These are phyloP conservation scores for Erinaceus europaeus DNA, from an alignment of 2,113 vertebrate species.

Conservation along the genomic window DNA sequence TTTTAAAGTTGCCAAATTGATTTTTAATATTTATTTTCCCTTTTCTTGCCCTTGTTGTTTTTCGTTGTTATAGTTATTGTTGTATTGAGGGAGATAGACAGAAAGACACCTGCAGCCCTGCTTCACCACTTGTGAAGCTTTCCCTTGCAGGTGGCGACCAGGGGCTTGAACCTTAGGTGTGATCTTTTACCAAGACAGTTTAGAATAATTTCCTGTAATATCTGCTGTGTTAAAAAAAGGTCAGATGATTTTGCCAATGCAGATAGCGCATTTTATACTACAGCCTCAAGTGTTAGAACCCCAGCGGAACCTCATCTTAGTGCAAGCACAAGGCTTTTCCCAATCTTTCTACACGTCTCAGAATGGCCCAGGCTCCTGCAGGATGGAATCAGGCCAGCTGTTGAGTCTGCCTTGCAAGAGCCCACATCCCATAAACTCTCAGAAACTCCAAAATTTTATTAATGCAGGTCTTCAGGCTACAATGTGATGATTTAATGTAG, in stretches of 20 bases:
- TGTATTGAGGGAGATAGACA: neutral
- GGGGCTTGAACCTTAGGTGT: too few species aligned
- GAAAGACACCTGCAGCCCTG: too few species aligned
- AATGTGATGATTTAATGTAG: neutral
- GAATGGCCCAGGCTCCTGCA: fast-evolving
- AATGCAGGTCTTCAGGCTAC: too few species aligned
- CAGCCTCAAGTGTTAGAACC: neutral
- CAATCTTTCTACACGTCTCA: neutral
- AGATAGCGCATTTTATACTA: neutral
- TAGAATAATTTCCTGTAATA: neutral
- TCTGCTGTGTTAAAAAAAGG: neutral
- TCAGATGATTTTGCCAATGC: too few species aligned
- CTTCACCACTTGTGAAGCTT: too few species aligned
- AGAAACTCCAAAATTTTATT: too few species aligned
- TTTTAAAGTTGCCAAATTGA: too few species aligned
- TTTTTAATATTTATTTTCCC: too few species aligned
- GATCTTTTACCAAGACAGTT: neutral
- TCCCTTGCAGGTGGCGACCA: too few species aligned
- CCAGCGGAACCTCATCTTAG: neutral
- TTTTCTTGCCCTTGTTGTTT: too few species aligned
- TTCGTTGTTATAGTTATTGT: neutral
- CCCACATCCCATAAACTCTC: neutral
- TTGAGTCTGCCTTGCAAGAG: neutral
- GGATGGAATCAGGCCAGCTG: neutral
- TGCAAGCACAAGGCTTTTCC: neutral